Base-by-base conservation (phyloP, 2,888 invertebrate species). In the Campopleginae sp. region DNA sequence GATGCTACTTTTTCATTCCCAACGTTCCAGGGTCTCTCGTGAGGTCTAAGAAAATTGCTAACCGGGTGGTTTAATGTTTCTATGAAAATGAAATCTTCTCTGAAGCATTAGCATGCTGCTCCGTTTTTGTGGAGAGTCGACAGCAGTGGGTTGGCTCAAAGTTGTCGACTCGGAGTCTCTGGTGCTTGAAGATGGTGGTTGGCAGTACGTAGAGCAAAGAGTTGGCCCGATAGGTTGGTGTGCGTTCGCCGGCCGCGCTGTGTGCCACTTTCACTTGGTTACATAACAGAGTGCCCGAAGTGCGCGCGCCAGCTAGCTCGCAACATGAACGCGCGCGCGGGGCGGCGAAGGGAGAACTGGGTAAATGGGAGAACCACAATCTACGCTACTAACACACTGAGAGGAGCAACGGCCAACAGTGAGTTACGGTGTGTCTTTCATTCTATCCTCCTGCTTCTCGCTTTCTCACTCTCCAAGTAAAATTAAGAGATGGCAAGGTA, bases 241-340 rank as follows among this genome's bases (percentile, higher is more conserved):
- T 90, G 88, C 77, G 85, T 89, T 89, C 89, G 89, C 89, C 74
- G 83, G 80, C 82, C 82, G 86, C 74, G 84, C 90, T 89, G 90
- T 93, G 93, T 93, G 93, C 93, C 92, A 93, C 93, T 93, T 93
- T 93, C 93, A 93, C 93, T 93, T 93, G 92, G 92, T 93, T 93
- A 93, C 93, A 93, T 93, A 93, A 93, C 89, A 88, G 80, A 82
- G 76, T 66, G 80, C 88, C 89, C 89, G 89, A 90, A 80, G 91
- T 90, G 90, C 89, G 89, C 89, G 90, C 89, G 89, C 78, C 51
- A 82, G 74, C 74, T 68, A 76, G 78, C 85, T 79, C 88, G 89
- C 90, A 88, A 90, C 71, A 38, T 72, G 48, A 71, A 72, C 74
- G 80, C 78, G 82, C 90, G 89, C 74, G 80, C 79, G 81, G 89